Evolutionary conservation across 2,113 vertebrate species (phyloP), one percentile per base, ranked within the genome.

Genomic region (Ceuthmochares aereus): DNA sequence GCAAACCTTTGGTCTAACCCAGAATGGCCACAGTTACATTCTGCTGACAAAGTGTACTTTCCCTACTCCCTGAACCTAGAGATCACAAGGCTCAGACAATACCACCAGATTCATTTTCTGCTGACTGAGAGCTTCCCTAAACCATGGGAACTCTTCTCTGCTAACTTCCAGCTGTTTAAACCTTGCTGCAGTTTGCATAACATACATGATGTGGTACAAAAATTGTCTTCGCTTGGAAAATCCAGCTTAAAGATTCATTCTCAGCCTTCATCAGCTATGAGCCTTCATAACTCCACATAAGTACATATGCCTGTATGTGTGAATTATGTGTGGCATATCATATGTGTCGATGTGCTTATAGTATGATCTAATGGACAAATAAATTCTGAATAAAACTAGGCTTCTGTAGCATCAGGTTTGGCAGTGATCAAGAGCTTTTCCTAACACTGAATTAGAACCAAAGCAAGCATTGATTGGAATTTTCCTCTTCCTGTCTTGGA

Each of bases 171-270:
- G 66, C 21, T 40, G 8, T 49, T n/a, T 59, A 70, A 93, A 86
- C 30, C n/a, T 49, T 64, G 43, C 30, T 54, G 25, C 59, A 47
- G 49, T 73, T 74, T 88, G 29, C 2, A 9, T 83, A 78, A 87
- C 4, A 34, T 7, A 32, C 8, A 7, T 0, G 0, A 51, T 26
- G 32, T 3, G 2, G 49, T 60, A n/a, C 22, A 81, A 52, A 6
- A 26, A 43, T 12, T 42, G 21, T 9, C 66, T 79, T 32, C 68
- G 32, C 36, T n/a, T 85, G 87, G 78, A 85, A 87, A 69, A 64
- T 69, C 66, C 60, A 68, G 23, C 25, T 56, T 36, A 75, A 84
- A 78, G 42, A 9, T 10, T 74, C 26, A 12, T 20, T 81, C 34
- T 40, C 21, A 62, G 19, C 36, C 62, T 56, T 43, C 8, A 60